A percentile compares a stretch with the other conserved stretches of the same genome.
Conservation (phyloP, 2,888 invertebrate genomes). For the Synergus gifuensis region DNA sequence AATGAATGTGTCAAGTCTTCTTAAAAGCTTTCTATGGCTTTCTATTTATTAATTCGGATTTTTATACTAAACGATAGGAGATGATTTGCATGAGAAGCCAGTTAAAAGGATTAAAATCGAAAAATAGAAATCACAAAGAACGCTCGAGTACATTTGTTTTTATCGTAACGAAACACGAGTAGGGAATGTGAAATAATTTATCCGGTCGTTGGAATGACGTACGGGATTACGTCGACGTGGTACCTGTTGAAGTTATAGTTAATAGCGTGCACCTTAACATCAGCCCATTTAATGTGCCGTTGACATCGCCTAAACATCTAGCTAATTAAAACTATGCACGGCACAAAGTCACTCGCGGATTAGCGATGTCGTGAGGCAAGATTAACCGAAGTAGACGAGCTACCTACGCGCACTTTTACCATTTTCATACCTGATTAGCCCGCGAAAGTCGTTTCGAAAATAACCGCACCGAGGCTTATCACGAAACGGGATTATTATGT, state of each 20-base stretch:
- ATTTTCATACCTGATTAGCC: conserved; percentile 52
- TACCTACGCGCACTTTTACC: conserved; percentile 51
- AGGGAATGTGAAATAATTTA: conserved; percentile 35
- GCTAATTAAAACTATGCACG: conserved; percentile 69
- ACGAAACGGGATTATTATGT: conserved; percentile 21
- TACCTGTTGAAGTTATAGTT: conserved; percentile 33
- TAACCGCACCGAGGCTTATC: conserved; percentile 16
- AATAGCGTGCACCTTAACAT: conserved; percentile 50
- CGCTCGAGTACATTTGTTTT: not conserved
- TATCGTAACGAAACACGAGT: not conserved
- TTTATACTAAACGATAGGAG: conserved; percentile 11
- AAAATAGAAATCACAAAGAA: not conserved
- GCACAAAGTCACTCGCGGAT: conserved; percentile 57
- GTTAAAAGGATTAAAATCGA: conserved; percentile 2
- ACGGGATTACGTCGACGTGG: conserved; percentile 49
- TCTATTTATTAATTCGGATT: conserved; percentile 44
- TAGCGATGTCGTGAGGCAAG: conserved; percentile 47
- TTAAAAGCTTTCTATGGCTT: not conserved
- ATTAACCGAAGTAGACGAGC: conserved; percentile 47
- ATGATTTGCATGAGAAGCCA: conserved; percentile 15
- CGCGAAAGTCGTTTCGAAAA: conserved; percentile 49
- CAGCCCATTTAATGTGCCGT: conserved; percentile 57
- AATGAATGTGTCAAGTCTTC: conserved; percentile 27
- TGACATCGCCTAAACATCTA: conserved; percentile 68
- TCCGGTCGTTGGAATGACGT: conserved; percentile 53